phyloP scores from a whole-genome alignment of 2,797 vertebrate genomes.

The Tolypeutes matacus region DNA sequence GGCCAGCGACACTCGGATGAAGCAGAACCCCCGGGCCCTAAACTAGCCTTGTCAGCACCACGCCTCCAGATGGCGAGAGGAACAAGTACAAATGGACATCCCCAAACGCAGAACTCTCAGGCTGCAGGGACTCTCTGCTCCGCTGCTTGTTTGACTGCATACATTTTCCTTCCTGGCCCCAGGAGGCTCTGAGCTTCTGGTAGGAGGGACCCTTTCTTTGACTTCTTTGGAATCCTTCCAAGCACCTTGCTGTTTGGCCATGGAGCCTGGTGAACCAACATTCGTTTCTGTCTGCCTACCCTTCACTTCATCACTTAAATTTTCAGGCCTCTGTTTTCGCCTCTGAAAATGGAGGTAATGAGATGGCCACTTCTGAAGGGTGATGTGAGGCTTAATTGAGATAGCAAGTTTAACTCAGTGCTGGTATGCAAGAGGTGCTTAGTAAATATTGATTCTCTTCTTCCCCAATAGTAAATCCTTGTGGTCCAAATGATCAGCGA shows the following conservation, averaged over 20 bases:
- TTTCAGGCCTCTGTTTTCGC: neutral
- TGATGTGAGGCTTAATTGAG: neutral
- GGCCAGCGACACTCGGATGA: fast-evolving
- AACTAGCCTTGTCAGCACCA: fast-evolving
- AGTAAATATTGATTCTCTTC: neutral
- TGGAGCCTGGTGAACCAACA: fast-evolving
- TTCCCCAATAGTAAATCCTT: neutral
- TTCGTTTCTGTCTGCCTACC: fast-evolving
- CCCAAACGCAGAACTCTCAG: neutral
- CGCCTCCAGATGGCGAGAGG: neutral
- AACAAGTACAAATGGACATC: neutral
- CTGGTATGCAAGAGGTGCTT: neutral
- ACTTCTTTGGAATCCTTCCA: neutral
- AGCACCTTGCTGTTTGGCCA: fast-evolving
- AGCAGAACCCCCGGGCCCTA: neutral
- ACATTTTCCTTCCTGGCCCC: neutral
- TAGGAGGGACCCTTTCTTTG: fast-evolving
- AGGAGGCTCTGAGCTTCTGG: neutral
- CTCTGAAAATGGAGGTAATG: neutral
- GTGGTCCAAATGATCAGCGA: neutral
- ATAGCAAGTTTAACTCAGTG: neutral
- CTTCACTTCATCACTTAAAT: no score
- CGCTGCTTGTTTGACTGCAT: neutral
- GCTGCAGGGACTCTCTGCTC: neutral
- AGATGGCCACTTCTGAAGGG: neutral